Evolutionary conservation across 2,888 invertebrate species (phyloP).

Genomic region (Enchytraeus crypticus): DNA sequence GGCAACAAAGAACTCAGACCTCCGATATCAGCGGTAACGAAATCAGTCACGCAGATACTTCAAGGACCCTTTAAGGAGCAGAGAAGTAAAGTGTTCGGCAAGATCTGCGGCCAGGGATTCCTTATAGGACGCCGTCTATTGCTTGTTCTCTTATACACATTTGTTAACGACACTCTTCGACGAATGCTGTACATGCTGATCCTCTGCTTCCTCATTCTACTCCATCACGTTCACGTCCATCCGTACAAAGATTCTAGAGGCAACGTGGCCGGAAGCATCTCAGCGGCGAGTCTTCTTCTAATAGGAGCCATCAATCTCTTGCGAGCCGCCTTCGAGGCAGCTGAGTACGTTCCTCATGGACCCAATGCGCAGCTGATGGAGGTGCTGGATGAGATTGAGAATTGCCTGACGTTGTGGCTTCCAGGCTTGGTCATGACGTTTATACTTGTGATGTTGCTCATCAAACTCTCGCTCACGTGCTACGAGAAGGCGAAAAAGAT

Average conservation of each 20-base stretch:
- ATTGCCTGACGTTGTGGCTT: slow-evolving; percentile 27
- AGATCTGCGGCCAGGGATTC: slow-evolving; percentile 24
- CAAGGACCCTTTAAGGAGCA: slow-evolving; percentile 26
- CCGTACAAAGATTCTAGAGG: slow-evolving; percentile 25
- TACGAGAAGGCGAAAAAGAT: too few species aligned
- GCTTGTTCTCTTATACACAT: slow-evolving; percentile 25
- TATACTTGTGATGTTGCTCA: slow-evolving; percentile 14
- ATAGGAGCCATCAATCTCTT: slow-evolving; percentile 26
- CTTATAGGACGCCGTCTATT: slow-evolving; percentile 23
- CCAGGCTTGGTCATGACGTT: slow-evolving; percentile 24
- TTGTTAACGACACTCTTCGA: slow-evolving; percentile 26
- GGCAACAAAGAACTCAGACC: background rate
- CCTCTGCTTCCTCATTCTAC: slow-evolving; percentile 24
- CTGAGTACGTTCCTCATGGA: slow-evolving; percentile 27
- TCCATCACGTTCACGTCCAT: slow-evolving; percentile 26
- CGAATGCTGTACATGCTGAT: slow-evolving; percentile 27
- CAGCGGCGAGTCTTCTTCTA: slow-evolving; percentile 23
- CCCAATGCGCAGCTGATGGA: slow-evolving; percentile 24
- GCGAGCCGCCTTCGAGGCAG: slow-evolving; percentile 26
- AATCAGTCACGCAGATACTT: slow-evolving; percentile 23
- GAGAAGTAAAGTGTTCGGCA: slow-evolving; percentile 14
- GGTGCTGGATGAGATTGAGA: slow-evolving; percentile 25
- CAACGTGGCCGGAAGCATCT: slow-evolving; percentile 26
- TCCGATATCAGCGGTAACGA: slow-evolving; percentile 12
- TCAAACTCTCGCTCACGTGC: slow-evolving; percentile 20